Conservation (phyloP, 1,140 invertebrate genomes). For the Harlomillsia oculata region DNA sequence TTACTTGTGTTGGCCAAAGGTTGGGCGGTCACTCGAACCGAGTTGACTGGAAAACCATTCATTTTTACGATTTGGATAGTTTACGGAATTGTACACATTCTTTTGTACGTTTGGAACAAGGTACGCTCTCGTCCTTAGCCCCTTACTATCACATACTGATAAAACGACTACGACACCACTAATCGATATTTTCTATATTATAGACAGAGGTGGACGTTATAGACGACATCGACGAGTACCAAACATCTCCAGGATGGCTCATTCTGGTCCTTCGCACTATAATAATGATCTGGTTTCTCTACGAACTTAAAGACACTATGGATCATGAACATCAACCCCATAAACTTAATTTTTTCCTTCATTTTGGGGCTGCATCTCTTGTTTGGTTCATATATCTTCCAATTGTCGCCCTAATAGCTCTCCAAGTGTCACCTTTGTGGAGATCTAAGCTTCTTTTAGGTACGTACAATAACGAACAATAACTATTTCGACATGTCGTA, state of each 20-base stretch:
- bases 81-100: constrained; percentile 80
- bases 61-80: constrained; percentile 84
- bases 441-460: constrained; percentile 86
- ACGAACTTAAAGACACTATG: constrained; percentile 85
- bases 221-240: constrained; percentile 91
- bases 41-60: constrained; percentile 71
- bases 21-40: constrained; percentile 85
- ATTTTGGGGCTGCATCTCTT: constrained; percentile 91
- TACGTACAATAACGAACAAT: too few relatives aligned
- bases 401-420: constrained; percentile 80
- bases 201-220: constrained; percentile 91
- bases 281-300: constrained; percentile 92
- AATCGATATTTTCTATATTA: constrained; percentile 36
- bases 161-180: background rate
- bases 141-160: background rate
- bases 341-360: constrained; percentile 83
- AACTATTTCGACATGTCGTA: too few relatives aligned
- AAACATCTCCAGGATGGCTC: constrained; percentile 92
- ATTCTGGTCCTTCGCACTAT: constrained; percentile 73
- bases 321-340: constrained; percentile 76
- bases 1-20: constrained; percentile 87
- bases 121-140: constrained; percentile 49
- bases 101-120: constrained; percentile 92
- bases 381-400: constrained; percentile 98
- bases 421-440: constrained; percentile 89